Evolutionary conservation across 2,797 vertebrate genomes (phyloP), one percentile per base, ranked within the genome.

Genomic region (Selene dorsalis): DNA sequence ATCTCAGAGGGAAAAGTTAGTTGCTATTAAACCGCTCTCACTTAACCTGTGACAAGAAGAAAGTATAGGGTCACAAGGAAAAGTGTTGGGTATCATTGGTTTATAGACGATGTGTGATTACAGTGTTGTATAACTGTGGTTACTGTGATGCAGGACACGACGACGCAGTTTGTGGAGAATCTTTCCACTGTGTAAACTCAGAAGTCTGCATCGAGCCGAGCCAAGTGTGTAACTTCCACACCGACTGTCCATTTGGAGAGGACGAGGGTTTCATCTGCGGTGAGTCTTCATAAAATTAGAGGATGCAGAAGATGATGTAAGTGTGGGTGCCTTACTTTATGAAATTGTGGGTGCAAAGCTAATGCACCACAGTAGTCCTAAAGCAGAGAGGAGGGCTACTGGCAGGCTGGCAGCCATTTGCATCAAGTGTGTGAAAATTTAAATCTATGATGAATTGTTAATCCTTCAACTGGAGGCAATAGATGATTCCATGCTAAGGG

Each of bases 151-250:
- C 90, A 94, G 94, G 87, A 6, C 85, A 87, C 22, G 75, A 77
- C 50, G 77, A 79, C 2, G 22, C 22, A 2, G 75, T 69, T 16
- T 95, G 94, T 79, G 89, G 83, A 4, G 89, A 92, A 67, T 89
- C 90, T 20, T 94, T 95, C 74, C 93, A 93, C 74, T 98, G 97
- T 85, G 88, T 91, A 74, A 85, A 83, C 68, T 89, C 87, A 2
- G 92, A 89, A 18, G 84, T 80, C 45, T 97, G 96, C 87, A 91
- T 97, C 72, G 93, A 95, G 68, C 91, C 90, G 47, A 88, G 89
- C 30, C 90, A 89, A 66, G 88, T 97, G 80, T 98, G 97, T 83
- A 94, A 97, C 93, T 97, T 97, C 86, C 86, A 93, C 79, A 93
- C 89, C 0, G 95, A 97, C 79, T 97, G 97, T 84, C 93, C 94